phyloP scores from a whole-genome alignment of 1,140 invertebrate species.

The Bombus sibiricus region DNA sequence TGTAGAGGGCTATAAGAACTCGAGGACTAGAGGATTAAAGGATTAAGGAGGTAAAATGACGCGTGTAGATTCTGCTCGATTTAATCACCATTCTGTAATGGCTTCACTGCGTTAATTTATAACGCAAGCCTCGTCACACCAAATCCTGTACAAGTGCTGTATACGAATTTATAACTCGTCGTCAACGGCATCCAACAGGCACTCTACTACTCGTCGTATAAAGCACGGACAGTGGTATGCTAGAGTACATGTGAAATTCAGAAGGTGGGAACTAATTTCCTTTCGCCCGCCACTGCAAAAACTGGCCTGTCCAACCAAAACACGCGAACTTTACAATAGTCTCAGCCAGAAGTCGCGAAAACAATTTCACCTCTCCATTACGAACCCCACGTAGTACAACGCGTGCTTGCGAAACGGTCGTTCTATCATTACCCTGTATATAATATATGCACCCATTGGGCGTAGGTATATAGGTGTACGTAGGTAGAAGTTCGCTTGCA shows the following conservation, averaged over 20 bases:
- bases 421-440: conserved; percentile 55
- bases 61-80: no score
- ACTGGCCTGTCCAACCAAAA: not conserved
- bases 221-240: not conserved
- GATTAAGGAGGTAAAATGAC: no score
- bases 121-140: no score
- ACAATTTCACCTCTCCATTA: conserved; percentile 63
- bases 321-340: not conserved
- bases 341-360: conserved; percentile 50
- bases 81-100: no score
- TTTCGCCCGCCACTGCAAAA: not conserved
- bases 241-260: not conserved
- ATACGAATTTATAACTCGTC: not conserved
- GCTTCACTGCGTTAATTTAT: no score
- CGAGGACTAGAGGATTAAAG: no score
- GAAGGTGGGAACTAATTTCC: conserved; percentile 13
- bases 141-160: not conserved
- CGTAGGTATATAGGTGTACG: conserved; percentile 3
- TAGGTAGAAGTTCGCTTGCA: conserved; percentile 60
- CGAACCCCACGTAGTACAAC: not conserved
- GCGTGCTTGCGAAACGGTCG: conserved; percentile 57
- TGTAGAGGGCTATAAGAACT: no score
- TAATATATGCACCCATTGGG: conserved; percentile 60
- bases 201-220: not conserved
- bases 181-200: not conserved